Conservation (phyloP, 2,113 vertebrate species). For the Dascyllus trimaculatus region DNA sequence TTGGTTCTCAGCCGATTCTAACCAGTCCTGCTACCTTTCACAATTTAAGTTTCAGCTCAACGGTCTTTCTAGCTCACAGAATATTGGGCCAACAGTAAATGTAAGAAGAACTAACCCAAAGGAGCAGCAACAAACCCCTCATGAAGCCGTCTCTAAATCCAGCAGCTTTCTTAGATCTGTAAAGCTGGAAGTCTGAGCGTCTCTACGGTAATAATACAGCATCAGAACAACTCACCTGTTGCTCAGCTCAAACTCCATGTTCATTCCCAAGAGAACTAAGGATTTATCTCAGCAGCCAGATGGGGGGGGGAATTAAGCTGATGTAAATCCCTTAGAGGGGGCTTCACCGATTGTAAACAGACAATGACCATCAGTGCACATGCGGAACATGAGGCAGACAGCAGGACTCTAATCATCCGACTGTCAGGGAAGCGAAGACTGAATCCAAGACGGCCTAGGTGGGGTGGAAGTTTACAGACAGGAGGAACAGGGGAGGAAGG, state of each 20-base stretch:
- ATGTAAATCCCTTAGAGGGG: conserved; percentile 51
- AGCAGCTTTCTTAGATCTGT: not conserved
- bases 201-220: not conserved
- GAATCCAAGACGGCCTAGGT: conserved; percentile 17
- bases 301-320: conserved; percentile 48
- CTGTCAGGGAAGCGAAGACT: conserved; percentile 11
- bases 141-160: not conserved
- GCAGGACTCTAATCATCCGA: conserved; percentile 37
- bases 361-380: conserved; percentile 29
- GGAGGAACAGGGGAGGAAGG: not conserved
- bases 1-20: too few relatives aligned
- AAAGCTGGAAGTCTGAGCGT: not conserved
- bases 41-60: not conserved
- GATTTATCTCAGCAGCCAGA: conserved; percentile 55
- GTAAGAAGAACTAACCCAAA: too few relatives aligned
- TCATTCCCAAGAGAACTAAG: not conserved
- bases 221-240: conserved; percentile 60
- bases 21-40: not conserved
- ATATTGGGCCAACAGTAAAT: too few relatives aligned
- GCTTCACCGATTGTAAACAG: conserved; percentile 40
- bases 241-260: conserved; percentile 24
- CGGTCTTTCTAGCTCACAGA: too few relatives aligned
- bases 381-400: conserved; percentile 26
- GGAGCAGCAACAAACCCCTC: not conserved
- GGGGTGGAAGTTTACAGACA: conserved; percentile 1